A percentile compares a stretch with the other conserved stretches of the same genome.
Evolutionary conservation across 2,888 invertebrate genomes (phyloP).

Genomic region (Apotomis turbidana): DNA sequence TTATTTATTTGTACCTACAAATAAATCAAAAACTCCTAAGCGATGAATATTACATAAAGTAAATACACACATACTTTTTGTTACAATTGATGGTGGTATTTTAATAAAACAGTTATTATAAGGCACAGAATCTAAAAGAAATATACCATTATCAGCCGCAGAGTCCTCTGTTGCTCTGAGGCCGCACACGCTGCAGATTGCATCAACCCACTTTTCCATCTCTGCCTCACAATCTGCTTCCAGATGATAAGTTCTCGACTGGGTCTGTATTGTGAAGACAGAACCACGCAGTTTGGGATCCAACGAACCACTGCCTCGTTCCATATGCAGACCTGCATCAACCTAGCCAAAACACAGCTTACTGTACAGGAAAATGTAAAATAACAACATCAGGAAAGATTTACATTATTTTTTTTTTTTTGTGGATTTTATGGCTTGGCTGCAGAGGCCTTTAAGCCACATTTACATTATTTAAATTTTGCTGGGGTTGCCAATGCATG

Average conservation of each 20-base stretch:
- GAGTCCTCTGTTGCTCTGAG: conserved; percentile 88
- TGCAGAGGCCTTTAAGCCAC: no score
- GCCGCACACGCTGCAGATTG: conserved; percentile 96
- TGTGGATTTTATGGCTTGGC: no score
- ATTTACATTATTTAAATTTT: conserved; percentile 35
- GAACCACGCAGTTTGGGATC: conserved; percentile 80
- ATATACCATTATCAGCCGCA: conserved; percentile 61
- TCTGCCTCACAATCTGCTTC: conserved; percentile 96
- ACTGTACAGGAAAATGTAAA: conserved; percentile 27
- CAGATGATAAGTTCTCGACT: conserved; percentile 94
- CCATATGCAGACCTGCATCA: conserved; percentile 93
- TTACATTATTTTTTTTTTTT: conserved; percentile 36
- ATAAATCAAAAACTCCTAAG: no score
- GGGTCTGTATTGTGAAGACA: conserved; percentile 95
- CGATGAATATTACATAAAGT: no score
- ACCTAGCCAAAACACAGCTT: conserved; percentile 77
- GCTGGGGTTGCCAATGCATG: conserved; percentile 31
- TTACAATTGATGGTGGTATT: no score
- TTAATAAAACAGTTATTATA: no score
- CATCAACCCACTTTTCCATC: conserved; percentile 98
- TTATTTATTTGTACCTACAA: no score
- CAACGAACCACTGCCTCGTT: conserved; percentile 91
- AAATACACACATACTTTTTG: no score
- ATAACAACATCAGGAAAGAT: conserved; percentile 35
- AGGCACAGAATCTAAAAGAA: conserved; percentile 45